Percentiles rank a stretch among this genome's conserved stretches.
These are phyloP conservation scores for Apus apus DNA, from an alignment of 2,113 vertebrate species.

Conservation along the genomic window DNA sequence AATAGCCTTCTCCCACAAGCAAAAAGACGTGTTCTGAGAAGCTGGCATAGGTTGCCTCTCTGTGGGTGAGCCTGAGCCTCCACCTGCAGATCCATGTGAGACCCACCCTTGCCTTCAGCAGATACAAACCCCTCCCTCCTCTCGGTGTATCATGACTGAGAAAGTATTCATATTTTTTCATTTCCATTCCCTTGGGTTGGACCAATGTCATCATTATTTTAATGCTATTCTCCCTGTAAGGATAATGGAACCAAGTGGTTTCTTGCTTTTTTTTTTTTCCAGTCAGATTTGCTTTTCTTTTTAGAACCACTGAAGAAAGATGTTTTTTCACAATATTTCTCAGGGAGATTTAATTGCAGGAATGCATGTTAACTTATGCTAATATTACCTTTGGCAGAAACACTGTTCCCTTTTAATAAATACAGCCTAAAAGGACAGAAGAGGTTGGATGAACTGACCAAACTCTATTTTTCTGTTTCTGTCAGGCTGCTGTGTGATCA, in stretches of 20 bases:
- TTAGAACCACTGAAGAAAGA: not conserved
- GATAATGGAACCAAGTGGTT: not conserved
- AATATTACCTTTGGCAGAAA: slow-evolving; percentile 56
- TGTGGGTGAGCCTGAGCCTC: not conserved
- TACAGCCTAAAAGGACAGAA: slow-evolving; percentile 4
- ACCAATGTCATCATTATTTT: not conserved
- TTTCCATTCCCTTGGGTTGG: not conserved
- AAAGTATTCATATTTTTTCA: not conserved
- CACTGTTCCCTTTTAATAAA: slow-evolving; percentile 14
- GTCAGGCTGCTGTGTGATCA: not conserved
- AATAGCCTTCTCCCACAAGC: not conserved
- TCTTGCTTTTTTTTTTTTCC: not conserved
- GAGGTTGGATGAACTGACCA: not conserved
- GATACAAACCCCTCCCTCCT: not conserved
- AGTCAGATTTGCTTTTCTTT: not conserved
- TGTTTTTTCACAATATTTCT: not conserved
- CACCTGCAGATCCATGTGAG: not conserved
- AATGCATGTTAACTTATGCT: not conserved
- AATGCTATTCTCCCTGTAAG: not conserved
- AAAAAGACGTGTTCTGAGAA: not conserved
- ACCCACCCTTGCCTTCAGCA: not conserved
- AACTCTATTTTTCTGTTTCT: not conserved
- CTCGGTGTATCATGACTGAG: not conserved
- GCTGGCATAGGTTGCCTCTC: not conserved
- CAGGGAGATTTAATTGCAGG: slow-evolving; percentile 42